Conservation (phyloP, 1,140 invertebrate species). For the Cotesia vestalis region DNA sequence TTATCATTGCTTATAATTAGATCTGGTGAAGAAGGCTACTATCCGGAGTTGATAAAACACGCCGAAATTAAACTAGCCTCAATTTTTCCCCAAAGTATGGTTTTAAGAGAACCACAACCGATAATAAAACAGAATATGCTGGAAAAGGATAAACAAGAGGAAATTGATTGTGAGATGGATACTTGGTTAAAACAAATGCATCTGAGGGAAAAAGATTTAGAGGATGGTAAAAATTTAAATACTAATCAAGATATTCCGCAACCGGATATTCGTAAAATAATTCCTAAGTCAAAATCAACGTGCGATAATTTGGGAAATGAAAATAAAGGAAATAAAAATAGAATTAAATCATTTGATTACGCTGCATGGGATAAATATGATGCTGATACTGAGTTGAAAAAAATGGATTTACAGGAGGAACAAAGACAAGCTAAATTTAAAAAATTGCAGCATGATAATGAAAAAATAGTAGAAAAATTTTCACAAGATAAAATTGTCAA, state of each 20-base stretch:
- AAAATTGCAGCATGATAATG: constrained; percentile 47
- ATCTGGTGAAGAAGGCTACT: constrained; percentile 76
- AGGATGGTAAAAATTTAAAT: constrained; percentile 45
- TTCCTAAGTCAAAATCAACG: neutral
- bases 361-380: constrained; percentile 76
- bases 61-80: constrained; percentile 67
- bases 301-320: constrained; percentile 3
- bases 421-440: constrained; percentile 59
- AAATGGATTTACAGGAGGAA: constrained; percentile 72
- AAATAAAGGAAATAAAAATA: constrained; percentile 44
- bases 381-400: constrained; percentile 72
- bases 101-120: constrained; percentile 65
- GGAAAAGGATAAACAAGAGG: constrained; percentile 52
- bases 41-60: constrained; percentile 68
- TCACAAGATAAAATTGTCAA: constrained; percentile 49
- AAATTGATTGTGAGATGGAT: constrained; percentile 62
- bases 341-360: constrained; percentile 70
- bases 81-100: constrained; percentile 67
- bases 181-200: constrained; percentile 65
- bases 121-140: constrained; percentile 61
- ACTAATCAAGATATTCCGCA: constrained; percentile 26
- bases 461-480: constrained; percentile 41
- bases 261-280: constrained; percentile 48
- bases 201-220: constrained; percentile 58
- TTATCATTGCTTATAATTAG: constrained; percentile 47